Evolutionary conservation across 1,140 invertebrate species (phyloP).

Genomic region (Callitettix versicolor): DNA sequence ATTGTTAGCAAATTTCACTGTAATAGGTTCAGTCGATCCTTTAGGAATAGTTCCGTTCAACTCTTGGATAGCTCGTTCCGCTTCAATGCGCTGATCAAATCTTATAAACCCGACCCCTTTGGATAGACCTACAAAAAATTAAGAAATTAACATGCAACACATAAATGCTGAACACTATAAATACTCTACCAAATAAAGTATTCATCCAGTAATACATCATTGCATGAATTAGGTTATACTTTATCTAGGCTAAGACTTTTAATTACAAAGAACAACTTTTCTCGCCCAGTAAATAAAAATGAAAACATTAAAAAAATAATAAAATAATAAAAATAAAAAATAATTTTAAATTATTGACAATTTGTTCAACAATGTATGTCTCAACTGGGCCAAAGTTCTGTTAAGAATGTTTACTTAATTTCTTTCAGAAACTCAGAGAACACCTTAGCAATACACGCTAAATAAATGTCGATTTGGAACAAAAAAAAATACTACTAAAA

Average conservation of each 20-base stretch:
- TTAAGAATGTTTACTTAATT: no score
- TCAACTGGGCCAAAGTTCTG: neutral
- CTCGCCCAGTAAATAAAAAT: conserved; percentile 7
- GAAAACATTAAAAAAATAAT: conserved; percentile 3
- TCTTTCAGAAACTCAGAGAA: conserved; percentile 1
- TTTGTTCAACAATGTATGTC: neutral
- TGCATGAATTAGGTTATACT: neutral
- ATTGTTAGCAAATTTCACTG: conserved; percentile 99
- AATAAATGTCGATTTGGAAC: no score
- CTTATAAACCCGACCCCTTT: conserved; percentile 99
- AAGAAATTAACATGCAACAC: conserved; percentile 1
- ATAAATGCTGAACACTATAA: neutral
- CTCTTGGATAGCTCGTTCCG: conserved; percentile 94
- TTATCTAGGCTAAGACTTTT: neutral
- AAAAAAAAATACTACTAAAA: no score
- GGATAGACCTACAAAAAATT: conserved; percentile 39
- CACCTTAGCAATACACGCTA: no score
- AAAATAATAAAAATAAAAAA: conserved; percentile 6
- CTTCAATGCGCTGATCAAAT: conserved; percentile 95
- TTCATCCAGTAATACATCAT: neutral
- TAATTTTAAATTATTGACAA: neutral
- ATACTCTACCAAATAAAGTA: neutral
- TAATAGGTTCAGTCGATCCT: conserved; percentile 92
- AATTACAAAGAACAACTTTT: neutral
- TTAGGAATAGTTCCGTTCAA: conserved; percentile 94